Evolutionary conservation across 2,797 vertebrate species (phyloP), one percentile per base, ranked within the genome.

Genomic region (Morelia viridis): DNA sequence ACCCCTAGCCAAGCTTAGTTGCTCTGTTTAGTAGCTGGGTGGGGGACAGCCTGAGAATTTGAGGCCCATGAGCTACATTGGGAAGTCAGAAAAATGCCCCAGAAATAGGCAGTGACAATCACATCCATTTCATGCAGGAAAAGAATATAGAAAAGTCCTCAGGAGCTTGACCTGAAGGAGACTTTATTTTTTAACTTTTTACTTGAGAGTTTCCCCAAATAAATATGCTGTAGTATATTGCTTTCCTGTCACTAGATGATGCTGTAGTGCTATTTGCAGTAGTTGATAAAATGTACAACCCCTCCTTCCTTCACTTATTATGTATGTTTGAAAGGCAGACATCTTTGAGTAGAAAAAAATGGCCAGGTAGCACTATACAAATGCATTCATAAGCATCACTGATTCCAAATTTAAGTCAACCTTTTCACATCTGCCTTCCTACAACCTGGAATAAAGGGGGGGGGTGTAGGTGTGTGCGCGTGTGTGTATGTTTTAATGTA

Each of bases 171-270:
- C 50, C 8, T 53, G 8, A 53, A 53, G 50, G 50, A 53, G 50
- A 53, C 50, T 53, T 53, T 53, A 53, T 53, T 53, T 53, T 53
- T 53, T 53, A 53, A 53, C 50, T 53, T 53, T 53, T 53, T 53
- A 53, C 8, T 7, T 53, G 50, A 8, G 50, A 53, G 50, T 53
- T 46, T 80, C 71, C 8, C 35, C 22, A 10, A 1, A 80, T 80
- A 80, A 24, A 80, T 80, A 58, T 7, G 7, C n/a, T 87, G 57
- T 11, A 35, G 4, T 87, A 41, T 85, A 57, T 85, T 86, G 22
- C 26, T 87, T 86, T 71, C 50, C 41, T 58, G 85, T 71, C 90
- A 86, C 61, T 91, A 57, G 31, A 85, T 91, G 80, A 90, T 85
- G 60, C 61, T 68, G 24, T 58, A 46, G 35, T 60, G 62, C 64